phyloP scores from a whole-genome alignment of 2,888 invertebrate species.

The Lycaena phlaeas region DNA sequence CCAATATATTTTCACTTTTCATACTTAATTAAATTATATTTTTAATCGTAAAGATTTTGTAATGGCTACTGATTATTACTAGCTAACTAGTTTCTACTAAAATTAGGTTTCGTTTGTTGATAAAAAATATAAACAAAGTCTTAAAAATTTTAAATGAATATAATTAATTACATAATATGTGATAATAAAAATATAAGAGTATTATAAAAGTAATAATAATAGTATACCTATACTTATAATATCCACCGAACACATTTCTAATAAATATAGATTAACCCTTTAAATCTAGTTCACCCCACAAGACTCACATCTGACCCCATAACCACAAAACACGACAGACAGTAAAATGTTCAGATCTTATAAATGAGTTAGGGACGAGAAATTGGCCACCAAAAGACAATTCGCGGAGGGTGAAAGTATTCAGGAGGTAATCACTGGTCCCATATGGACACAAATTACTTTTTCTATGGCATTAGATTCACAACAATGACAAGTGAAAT shows the following conservation, averaged over 20 bases:
- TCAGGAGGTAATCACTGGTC: constrained; percentile 66
- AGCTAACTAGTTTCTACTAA: too few relatives aligned
- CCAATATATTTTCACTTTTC: too few relatives aligned
- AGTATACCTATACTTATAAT: too few relatives aligned
- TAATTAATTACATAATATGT: too few relatives aligned
- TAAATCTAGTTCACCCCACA: constrained; percentile 10
- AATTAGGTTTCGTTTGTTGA: too few relatives aligned
- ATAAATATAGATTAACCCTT: constrained; percentile 11
- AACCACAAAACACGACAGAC: constrained; percentile 22
- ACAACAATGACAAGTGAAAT: constrained; percentile 59
- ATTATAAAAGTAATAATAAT: too few relatives aligned
- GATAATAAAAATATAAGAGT: too few relatives aligned
- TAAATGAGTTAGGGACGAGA: constrained; percentile 37
- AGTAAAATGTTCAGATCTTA: constrained; percentile 50
- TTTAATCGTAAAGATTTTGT: too few relatives aligned
- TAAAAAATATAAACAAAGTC: too few relatives aligned
- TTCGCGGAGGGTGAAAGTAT: constrained; percentile 49
- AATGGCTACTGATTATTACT: too few relatives aligned
- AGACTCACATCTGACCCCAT: constrained; percentile 28
- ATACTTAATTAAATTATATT: too few relatives aligned
- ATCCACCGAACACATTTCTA: background rate
- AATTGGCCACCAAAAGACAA: constrained; percentile 57
- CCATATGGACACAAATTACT: constrained; percentile 72
- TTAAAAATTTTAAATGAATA: too few relatives aligned
- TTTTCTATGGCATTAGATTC: constrained; percentile 50